Evolutionary conservation across 2,797 vertebrate genomes (phyloP).

Genomic region (Acanthurus lineatus): DNA sequence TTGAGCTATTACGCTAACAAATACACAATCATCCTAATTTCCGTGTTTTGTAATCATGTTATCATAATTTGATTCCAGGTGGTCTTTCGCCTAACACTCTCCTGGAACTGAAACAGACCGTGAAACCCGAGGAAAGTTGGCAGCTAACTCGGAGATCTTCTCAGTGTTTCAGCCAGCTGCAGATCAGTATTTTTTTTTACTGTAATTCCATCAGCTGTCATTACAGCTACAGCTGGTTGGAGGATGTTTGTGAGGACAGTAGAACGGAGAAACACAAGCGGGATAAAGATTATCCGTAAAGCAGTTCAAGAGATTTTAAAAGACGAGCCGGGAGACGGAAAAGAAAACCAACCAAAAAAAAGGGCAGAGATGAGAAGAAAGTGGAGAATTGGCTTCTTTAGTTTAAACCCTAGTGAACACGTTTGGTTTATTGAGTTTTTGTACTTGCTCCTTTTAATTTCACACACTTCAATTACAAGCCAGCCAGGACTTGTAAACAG

Average conservation of each 20-base stretch:
- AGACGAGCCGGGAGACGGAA: conserved; percentile 4
- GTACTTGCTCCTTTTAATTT: conserved; percentile 31
- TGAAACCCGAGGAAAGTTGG: conserved; percentile 48
- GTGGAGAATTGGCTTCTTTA: conserved; percentile 9
- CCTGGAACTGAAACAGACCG: conserved; percentile 49
- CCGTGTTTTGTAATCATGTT: conserved; percentile 31
- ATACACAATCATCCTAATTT: conserved; percentile 1
- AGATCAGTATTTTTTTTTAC: conserved; percentile 72
- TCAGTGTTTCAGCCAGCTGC: conserved; percentile 43
- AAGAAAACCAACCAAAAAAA: conserved; percentile 12
- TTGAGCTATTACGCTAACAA: conserved; percentile 10
- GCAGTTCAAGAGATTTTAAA: conserved; percentile 25
- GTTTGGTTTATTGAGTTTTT: conserved; percentile 16
- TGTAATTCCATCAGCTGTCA: conserved; percentile 66
- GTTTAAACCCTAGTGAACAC: conserved; percentile 37
- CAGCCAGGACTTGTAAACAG: conserved; percentile 38
- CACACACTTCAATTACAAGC: conserved; percentile 38
- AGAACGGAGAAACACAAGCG: conserved; percentile 16
- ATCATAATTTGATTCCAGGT: conserved; percentile 36
- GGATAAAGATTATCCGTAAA: conserved; percentile 43
- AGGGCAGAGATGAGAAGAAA: conserved; percentile 12
- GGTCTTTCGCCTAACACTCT: conserved; percentile 27
- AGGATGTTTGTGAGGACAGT: conserved; percentile 26
- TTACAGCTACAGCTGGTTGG: conserved; percentile 38
- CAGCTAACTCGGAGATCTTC: conserved; percentile 37